A percentile compares a stretch with the other conserved stretches of the same genome.
Conservation (phyloP, 2,113 vertebrate genomes). For the Zosterops pallidus region DNA sequence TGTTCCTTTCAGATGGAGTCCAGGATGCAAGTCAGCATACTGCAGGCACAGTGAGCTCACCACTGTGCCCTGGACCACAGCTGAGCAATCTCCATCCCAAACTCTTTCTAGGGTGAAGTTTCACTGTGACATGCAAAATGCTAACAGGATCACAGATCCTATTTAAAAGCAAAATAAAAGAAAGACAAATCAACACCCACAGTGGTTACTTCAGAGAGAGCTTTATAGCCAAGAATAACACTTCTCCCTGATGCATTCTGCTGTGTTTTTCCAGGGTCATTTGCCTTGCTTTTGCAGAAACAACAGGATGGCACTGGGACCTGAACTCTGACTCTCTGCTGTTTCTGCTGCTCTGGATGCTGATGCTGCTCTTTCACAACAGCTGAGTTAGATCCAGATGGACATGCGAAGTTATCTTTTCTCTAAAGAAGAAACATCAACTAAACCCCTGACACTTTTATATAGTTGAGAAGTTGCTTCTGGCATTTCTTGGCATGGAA, state of each 20-base stretch:
- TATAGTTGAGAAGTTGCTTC: neutral
- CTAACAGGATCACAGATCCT: neutral
- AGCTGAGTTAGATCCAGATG: conserved; percentile 34
- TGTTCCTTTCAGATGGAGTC: neutral
- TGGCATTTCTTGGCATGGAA: neutral
- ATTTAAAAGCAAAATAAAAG: conserved; percentile 38
- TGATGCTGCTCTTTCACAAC: conserved; percentile 39
- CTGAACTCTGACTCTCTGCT: conserved; percentile 62
- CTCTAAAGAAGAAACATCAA: conserved; percentile 1
- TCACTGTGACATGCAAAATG: neutral
- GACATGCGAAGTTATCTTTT: conserved; percentile 6
- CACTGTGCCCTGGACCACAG: neutral
- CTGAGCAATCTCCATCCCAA: neutral
- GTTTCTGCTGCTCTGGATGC: conserved; percentile 44
- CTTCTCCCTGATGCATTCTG: neutral
- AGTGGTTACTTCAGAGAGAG: neutral
- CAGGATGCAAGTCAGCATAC: conserved; percentile 8
- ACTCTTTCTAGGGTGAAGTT: neutral
- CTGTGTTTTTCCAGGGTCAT: conserved; percentile 26
- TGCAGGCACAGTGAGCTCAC: neutral
- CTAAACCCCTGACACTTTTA: neutral
- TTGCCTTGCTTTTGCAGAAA: conserved; percentile 35
- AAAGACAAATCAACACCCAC: neutral
- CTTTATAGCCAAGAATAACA: neutral
- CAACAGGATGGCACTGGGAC: conserved; percentile 60